Evolutionary conservation across 2,888 invertebrate species (phyloP), one percentile per base, ranked within the genome.

Genomic region (Pogonocherus hispidulus): DNA sequence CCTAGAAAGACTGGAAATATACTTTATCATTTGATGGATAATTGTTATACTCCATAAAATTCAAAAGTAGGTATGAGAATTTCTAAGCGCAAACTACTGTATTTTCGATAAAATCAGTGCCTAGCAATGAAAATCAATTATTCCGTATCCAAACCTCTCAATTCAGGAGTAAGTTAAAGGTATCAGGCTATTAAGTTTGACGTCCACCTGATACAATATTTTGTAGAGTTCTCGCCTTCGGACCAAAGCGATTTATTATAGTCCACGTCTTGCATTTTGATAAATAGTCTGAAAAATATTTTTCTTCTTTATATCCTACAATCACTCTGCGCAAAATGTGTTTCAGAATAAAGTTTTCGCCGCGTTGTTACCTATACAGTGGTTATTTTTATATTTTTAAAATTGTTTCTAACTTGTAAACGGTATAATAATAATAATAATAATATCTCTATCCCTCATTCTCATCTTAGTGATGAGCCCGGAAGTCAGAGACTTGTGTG

Each of bases 121-220:
- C 11, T 32, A 32, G 9, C 32, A 32, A 32, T 32, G 32, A 11
- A 41, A 41, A 9, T 41, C 41, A 41, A 41, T 41, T 41, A 41
- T 41, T 41, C 41, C 41, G n/a, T 14, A 41, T n/a, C 41, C 11
- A n/a, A 5, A 14, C 41, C 16, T 41, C 41, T 14, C n/a, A n/a
- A 16, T 14, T 3, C 41, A n/a, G 41, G 41, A 41, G 14, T 41
- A 41, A 41, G 41, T 41, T 41, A 41, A 41, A 41, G 11, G 41
- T n/a, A 41, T 4, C n/a, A 41, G 41, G 41, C n/a, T 41, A 41
- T 41, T 41, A 41, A 41, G 41, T 41, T 41, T 41, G 41, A 41
- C 41, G 41, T 41, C 41, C 41, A 41, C n/a, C 41, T 41, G 41
- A 41, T 41, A 41, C 41, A 41, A 27, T 41, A 41, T 41, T 41